phyloP scores from a whole-genome alignment of 2,113 vertebrate species.

The Puffinus mauretanicus region DNA sequence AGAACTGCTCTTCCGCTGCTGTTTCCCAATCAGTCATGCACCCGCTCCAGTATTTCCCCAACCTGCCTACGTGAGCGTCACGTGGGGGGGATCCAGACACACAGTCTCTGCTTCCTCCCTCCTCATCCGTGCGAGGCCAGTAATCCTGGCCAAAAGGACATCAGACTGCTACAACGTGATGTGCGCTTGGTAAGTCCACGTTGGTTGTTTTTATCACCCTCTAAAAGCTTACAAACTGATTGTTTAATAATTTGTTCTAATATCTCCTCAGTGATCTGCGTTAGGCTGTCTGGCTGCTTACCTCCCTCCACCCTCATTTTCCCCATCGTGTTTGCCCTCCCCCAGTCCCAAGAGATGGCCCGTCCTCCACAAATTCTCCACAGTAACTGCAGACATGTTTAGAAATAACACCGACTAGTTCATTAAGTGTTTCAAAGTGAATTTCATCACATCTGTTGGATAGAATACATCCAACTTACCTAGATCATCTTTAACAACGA shows the following conservation, averaged over 20 bases:
- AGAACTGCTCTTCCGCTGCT: background rate
- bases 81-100: background rate
- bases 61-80: accelerated
- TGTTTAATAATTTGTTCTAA: background rate
- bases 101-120: background rate
- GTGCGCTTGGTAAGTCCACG: background rate
- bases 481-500: background rate
- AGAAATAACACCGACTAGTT: background rate
- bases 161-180: accelerated
- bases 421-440: background rate
- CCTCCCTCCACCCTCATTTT: background rate
- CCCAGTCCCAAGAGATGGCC: background rate
- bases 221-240: background rate
- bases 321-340: background rate
- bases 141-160: background rate
- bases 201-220: background rate
- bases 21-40: background rate
- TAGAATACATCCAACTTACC: background rate
- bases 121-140: background rate
- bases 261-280: background rate
- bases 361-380: background rate
- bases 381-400: background rate
- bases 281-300: background rate
- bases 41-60: background rate
- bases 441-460: background rate